These are phyloP conservation scores for Pherbina coryleti DNA, from an alignment of 2,888 invertebrate species.

Conservation along the genomic window DNA sequence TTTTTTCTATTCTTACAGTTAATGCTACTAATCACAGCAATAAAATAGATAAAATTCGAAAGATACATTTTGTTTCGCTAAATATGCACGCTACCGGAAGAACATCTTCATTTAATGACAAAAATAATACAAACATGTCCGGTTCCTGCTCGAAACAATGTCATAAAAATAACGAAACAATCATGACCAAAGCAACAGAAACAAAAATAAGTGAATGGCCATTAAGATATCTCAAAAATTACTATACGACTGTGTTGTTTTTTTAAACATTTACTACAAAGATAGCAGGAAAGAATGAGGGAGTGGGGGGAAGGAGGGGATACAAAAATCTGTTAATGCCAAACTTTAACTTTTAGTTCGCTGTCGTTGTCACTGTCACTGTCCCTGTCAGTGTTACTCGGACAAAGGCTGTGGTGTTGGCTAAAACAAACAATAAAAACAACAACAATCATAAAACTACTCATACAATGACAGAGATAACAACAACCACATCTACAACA, in stretches of 20 bases:
- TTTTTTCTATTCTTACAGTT: no score
- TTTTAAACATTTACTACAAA: constrained; percentile 8
- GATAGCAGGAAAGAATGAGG: background rate
- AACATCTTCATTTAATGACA: background rate
- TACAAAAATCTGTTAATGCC: background rate
- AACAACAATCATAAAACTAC: constrained; percentile 59
- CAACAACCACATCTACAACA: constrained; percentile 29
- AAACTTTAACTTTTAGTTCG: constrained; percentile 15
- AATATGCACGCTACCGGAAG: background rate
- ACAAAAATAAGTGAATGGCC: constrained; percentile 12
- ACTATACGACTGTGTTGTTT: background rate
- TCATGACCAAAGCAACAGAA: background rate
- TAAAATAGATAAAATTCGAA: background rate
- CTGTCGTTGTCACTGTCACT: constrained; percentile 23
- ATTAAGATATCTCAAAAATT: constrained; percentile 29
- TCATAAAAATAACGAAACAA: constrained; percentile 26
- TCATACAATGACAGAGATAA: constrained; percentile 47
- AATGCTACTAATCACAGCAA: background rate
- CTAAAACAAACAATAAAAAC: background rate
- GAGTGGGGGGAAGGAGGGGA: background rate
- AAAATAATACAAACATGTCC: background rate
- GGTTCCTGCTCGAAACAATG: background rate
- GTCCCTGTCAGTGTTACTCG: constrained; percentile 23
- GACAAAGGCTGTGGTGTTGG: no score
- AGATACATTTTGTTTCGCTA: background rate